Evolutionary conservation across 2,888 invertebrate species (phyloP).

Genomic region (Elysia crispata): DNA sequence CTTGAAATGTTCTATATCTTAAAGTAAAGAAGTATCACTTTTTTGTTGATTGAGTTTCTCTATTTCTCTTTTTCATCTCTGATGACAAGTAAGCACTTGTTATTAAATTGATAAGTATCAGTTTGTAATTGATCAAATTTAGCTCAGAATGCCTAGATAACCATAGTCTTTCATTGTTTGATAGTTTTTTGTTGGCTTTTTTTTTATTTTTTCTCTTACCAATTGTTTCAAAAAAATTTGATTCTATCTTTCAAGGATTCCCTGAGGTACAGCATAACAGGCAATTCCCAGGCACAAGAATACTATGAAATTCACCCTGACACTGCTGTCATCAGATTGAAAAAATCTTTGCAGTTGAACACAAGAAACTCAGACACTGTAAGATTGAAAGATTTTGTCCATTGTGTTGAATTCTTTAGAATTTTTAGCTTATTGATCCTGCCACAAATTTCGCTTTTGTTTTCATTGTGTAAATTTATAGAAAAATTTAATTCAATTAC

Average conservation of each 20-base stretch:
- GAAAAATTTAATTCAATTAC: too few species aligned
- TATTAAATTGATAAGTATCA: background rate
- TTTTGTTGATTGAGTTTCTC: background rate
- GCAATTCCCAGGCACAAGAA: conserved; percentile 52
- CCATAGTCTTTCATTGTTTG: too few species aligned
- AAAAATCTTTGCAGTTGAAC: conserved; percentile 55
- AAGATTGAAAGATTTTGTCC: conserved; percentile 2
- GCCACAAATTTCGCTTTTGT: background rate
- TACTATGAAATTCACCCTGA: conserved; percentile 66
- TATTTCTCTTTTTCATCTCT: too few species aligned
- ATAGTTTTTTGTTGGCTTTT: too few species aligned
- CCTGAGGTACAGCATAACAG: conserved; percentile 55
- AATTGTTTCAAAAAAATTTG: background rate
- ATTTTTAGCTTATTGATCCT: background rate
- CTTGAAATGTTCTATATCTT: background rate
- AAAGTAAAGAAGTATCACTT: background rate
- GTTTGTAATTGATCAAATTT: too few species aligned
- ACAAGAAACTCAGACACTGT: conserved; percentile 52
- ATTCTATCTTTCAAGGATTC: conserved; percentile 56
- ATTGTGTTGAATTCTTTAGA: background rate
- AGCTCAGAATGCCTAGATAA: too few species aligned
- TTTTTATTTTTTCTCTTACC: too few species aligned
- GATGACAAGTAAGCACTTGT: too few species aligned
- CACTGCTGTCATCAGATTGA: conserved; percentile 63
- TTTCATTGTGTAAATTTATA: background rate